Conservation (phyloP, 2,113 vertebrate genomes). For the Paedocypris sp. region DNA sequence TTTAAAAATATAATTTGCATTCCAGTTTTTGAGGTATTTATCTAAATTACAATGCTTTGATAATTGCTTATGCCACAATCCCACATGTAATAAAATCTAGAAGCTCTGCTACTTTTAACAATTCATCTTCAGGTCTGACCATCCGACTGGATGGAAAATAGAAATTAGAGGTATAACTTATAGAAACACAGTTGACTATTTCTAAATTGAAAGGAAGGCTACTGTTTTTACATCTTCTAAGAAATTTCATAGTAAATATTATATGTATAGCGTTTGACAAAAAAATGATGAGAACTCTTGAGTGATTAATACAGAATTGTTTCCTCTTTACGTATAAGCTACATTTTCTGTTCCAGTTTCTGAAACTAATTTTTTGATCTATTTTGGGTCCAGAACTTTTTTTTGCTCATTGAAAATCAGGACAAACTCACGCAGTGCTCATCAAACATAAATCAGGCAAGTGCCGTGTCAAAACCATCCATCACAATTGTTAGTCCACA, state of each 20-base stretch:
- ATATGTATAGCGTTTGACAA: no score
- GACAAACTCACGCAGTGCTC: slow-evolving; percentile 13
- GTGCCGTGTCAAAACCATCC: background rate
- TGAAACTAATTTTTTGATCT: background rate
- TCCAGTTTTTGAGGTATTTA: slow-evolving; percentile 78
- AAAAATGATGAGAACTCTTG: no score
- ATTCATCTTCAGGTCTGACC: background rate
- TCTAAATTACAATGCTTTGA: slow-evolving; percentile 49
- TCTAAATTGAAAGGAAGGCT: background rate
- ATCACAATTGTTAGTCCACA: slow-evolving; percentile 2
- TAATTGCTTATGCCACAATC: slow-evolving; percentile 29
- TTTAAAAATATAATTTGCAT: slow-evolving; percentile 73
- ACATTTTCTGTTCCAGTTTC: no score
- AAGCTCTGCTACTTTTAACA: slow-evolving; percentile 28
- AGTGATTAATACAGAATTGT: no score
- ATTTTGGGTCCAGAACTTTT: background rate
- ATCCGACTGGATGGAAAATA: background rate
- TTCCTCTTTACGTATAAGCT: no score
- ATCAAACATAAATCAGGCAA: slow-evolving; percentile 13
- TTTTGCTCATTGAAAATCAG: slow-evolving; percentile 9
- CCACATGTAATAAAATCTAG: slow-evolving; percentile 20
- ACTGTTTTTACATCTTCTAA: background rate
- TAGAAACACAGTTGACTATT: slow-evolving; percentile 6
- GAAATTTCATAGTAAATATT: no score
- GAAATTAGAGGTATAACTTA: slow-evolving; percentile 2